Conservation (phyloP, 1,140 invertebrate genomes). For the Atta colombica region DNA sequence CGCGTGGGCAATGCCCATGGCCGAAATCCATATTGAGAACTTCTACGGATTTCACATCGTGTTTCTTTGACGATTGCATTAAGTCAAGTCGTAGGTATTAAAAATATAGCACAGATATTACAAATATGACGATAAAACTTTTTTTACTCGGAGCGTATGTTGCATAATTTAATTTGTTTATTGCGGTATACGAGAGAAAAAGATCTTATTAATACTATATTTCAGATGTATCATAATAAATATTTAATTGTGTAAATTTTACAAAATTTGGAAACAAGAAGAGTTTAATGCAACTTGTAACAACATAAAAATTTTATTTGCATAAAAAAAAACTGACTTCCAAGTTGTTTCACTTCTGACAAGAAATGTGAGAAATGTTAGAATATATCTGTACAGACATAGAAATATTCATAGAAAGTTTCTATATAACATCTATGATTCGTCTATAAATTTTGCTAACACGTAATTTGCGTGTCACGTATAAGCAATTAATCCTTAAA, state of each 20-base stretch:
- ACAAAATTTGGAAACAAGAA: background rate
- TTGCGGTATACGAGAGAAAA: background rate
- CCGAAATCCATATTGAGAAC: constrained; percentile 79
- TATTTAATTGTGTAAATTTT: background rate
- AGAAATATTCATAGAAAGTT: constrained; percentile 34
- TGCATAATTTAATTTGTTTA: constrained; percentile 3
- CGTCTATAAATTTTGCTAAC: background rate
- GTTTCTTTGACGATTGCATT: constrained; percentile 10
- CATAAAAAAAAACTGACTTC: background rate
- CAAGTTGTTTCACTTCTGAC: no score
- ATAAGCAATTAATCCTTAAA: constrained; percentile 42
- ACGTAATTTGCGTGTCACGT: constrained; percentile 42
- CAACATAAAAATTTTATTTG: constrained; percentile 5
- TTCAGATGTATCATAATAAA: background rate
- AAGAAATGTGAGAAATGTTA: background rate
- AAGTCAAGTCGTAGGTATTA: background rate
- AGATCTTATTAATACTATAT: background rate
- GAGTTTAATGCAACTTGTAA: background rate
- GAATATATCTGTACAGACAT: background rate
- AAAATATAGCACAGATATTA: background rate
- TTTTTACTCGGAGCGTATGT: background rate
- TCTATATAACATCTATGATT: background rate
- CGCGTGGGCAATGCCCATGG: constrained; percentile 79
- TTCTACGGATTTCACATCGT: constrained; percentile 21
- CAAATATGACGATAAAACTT: no score